Evolutionary conservation across 2,888 invertebrate genomes (phyloP), one percentile per base, ranked within the genome.

Genomic region (Andrena praecox): DNA sequence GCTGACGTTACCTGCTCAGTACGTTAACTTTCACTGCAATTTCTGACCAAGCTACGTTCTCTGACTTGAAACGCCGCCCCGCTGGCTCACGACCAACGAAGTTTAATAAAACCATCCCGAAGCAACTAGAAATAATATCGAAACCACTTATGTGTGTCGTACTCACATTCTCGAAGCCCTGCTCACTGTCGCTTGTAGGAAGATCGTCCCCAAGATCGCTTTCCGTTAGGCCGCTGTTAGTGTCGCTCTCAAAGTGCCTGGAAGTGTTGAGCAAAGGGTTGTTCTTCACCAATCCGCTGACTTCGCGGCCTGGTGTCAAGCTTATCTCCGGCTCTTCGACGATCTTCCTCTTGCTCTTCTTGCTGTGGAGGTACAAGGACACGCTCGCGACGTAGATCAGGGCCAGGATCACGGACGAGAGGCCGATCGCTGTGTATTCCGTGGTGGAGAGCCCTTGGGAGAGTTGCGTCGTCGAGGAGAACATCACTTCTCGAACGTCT

Each of bases 331-430:
- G 91, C 31, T 91, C 93, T 56, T 91, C 91, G 29, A 79, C 76
- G 59, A 83, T 79, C 76, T 91, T 91, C 33, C 90, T 86, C 87
- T 96, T 95, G 56, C 96, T 95, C 93, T 96, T 97, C 89, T 97
- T 95, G 85, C 97, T 96, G 92, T 97, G 97, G 63, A 98, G 93
- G 92, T 97, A 98, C 16, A 98, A 95, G 81, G 97, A 97, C 29
- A 98, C 97, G 5, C 98, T 98, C 0, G 97, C 97, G 24, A 98
- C 97, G 93, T 98, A 98, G 89, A 98, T 97, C 48, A 98, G 95
- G 0, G 97, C 98, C n/a, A 98, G 95, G n/a, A 98, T 95, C 24
- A 98, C 95, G 24, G 98, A 97, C 89, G 97, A 97, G 64, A 97
- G 95, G 42, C 97, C 98, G 77, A 98, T 97, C 0, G 97, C 97